Percentiles rank a stretch among this genome's conserved stretches.
Conservation (phyloP, 2,888 invertebrate species). For the Diabrotica balteata region DNA sequence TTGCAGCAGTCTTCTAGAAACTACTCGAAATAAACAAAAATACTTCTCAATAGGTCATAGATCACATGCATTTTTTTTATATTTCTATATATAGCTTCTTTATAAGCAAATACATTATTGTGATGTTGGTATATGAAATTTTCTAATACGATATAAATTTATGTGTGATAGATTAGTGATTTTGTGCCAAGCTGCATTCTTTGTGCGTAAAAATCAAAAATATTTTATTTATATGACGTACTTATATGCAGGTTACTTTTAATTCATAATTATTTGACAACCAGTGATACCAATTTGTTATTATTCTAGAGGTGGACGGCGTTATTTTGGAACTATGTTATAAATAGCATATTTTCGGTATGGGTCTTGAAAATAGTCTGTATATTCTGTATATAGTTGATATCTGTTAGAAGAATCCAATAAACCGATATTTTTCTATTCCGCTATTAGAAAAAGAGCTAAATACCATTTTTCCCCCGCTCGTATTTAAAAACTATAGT, state of each 20-base stretch:
- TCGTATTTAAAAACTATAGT: conserved; percentile 2
- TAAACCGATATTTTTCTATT: conserved; percentile 9
- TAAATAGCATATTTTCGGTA: neutral
- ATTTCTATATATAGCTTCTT: too few relatives aligned
- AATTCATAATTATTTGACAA: neutral
- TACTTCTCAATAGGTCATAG: too few relatives aligned
- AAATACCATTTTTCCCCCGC: conserved; percentile 17
- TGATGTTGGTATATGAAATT: too few relatives aligned
- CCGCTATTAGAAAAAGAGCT: neutral
- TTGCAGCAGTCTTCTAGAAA: too few relatives aligned
- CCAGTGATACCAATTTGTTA: too few relatives aligned
- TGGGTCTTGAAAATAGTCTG: conserved; percentile 3
- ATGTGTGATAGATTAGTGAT: neutral
- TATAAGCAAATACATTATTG: too few relatives aligned
- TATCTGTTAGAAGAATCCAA: neutral
- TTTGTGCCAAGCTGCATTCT: conserved; percentile 14
- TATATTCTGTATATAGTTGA: conserved; percentile 14
- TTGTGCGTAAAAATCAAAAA: conserved; percentile 1
- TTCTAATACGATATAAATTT: too few relatives aligned
- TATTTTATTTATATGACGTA: conserved; percentile 10
- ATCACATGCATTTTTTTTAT: too few relatives aligned
- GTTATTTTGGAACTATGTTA: too few relatives aligned
- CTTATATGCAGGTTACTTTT: conserved; percentile 5
- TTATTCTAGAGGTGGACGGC: too few relatives aligned
- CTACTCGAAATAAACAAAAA: too few relatives aligned